Percentiles rank a stretch among this genome's conserved stretches.
These are phyloP conservation scores for Eurosta solidaginis DNA, from an alignment of 1,140 invertebrate species.

Conservation along the genomic window DNA sequence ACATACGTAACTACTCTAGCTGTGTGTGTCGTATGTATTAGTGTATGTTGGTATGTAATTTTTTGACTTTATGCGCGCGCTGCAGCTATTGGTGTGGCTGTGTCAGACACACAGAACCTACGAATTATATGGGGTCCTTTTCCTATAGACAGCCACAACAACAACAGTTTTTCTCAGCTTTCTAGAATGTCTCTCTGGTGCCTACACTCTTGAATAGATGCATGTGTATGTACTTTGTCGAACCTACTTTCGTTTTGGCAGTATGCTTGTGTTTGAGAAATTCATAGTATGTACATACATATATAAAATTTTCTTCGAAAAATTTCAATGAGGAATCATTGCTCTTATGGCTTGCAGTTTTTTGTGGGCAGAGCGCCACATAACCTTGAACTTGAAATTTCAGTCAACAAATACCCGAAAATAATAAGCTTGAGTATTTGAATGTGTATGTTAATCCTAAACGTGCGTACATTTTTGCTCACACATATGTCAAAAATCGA, in stretches of 20 bases:
- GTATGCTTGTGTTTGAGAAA: neutral
- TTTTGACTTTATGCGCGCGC: neutral
- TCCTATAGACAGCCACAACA: neutral
- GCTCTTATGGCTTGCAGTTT: neutral
- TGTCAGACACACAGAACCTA: slow-evolving; percentile 8
- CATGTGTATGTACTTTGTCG: neutral
- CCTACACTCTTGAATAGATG: neutral
- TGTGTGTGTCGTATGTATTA: neutral
- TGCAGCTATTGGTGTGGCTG: neutral
- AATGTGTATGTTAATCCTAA: neutral
- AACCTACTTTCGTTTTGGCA: neutral
- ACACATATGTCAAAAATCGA: too few relatives aligned
- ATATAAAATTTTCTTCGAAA: neutral
- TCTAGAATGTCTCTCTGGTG: neutral
- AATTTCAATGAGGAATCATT: slow-evolving; percentile 12
- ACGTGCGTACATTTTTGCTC: too few relatives aligned
- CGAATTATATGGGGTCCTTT: slow-evolving; percentile 13
- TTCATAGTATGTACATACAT: too few relatives aligned
- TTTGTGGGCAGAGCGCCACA: neutral
- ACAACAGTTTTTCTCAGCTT: neutral
- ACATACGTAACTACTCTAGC: neutral
- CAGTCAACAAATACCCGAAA: slow-evolving; percentile 30
- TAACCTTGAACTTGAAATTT: slow-evolving; percentile 37
- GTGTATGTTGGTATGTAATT: neutral
- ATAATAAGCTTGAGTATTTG: neutral